Percentiles rank a stretch among this genome's conserved stretches.
phyloP scores from a whole-genome alignment of 2,888 invertebrate species.

The Spilosoma lubricipeda region DNA sequence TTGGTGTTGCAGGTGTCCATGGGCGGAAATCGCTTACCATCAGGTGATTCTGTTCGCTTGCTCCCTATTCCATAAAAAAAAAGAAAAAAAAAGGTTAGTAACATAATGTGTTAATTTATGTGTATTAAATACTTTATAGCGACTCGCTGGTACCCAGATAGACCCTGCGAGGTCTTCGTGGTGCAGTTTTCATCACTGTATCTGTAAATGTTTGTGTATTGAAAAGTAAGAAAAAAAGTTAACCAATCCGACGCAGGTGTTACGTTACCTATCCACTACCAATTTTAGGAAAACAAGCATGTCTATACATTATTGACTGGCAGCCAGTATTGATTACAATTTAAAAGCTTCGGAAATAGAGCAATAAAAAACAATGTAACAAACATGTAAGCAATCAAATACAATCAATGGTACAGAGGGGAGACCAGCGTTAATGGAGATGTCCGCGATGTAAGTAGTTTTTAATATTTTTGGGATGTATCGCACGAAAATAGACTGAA shows the following conservation, averaged over 20 bases:
- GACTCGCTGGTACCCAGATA: no score
- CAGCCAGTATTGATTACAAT: slow-evolving; percentile 35
- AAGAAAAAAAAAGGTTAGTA: no score
- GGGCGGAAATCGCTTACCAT: no score
- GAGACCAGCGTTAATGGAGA: slow-evolving; percentile 78
- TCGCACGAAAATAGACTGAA: slow-evolving; percentile 72
- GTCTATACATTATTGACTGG: slow-evolving; percentile 4
- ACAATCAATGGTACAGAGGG: slow-evolving; percentile 70
- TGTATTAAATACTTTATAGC: no score
- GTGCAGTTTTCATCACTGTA: no score
- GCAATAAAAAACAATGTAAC: slow-evolving; percentile 52
- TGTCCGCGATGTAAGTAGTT: slow-evolving; percentile 81
- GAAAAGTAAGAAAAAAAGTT: no score
- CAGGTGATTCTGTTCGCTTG: no score
- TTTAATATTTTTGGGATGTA: slow-evolving; percentile 84
- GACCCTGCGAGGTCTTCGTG: no score
- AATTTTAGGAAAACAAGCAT: not conserved
- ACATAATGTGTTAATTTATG: no score
- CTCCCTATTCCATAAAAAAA: no score
- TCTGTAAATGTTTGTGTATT: no score
- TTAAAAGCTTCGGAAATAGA: slow-evolving; percentile 47
- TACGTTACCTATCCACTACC: not conserved
- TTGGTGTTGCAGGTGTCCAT: no score
- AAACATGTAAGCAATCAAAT: slow-evolving; percentile 71
- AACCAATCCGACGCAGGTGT: not conserved